A percentile compares a stretch with the other conserved stretches of the same genome.
phyloP scores from a whole-genome alignment of 2,113 vertebrate genomes.

The Tretioscincus oriximinensis region DNA sequence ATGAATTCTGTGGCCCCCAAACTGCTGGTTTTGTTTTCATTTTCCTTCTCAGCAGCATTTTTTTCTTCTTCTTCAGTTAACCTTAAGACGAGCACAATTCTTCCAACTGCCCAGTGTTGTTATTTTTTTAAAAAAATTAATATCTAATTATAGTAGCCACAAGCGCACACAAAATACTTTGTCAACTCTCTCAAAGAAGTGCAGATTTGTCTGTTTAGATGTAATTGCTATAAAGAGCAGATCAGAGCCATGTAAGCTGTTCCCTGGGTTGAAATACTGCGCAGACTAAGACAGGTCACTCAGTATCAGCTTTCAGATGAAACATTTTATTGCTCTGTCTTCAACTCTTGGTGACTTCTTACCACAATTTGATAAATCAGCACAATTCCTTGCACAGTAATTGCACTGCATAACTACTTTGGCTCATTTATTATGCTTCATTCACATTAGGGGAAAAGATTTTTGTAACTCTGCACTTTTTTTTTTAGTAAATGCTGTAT shows the following conservation, averaged over 20 bases:
- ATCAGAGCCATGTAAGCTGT: conserved; percentile 19
- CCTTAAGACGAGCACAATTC: rapidly evolving
- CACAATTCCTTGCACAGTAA: conserved; percentile 37
- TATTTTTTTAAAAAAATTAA: not conserved
- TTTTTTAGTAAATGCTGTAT: not conserved
- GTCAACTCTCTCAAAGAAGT: not conserved
- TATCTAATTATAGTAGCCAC: not conserved
- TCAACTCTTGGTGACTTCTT: conserved; percentile 49
- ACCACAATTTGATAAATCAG: conserved; percentile 55
- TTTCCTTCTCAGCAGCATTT: rapidly evolving
- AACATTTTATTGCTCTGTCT: conserved; percentile 28
- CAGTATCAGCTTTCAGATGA: conserved; percentile 36
- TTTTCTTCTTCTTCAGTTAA: not conserved
- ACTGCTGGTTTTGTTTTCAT: not conserved
- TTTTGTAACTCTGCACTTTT: conserved; percentile 33
- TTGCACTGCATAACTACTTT: conserved; percentile 35
- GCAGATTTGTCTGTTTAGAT: not conserved
- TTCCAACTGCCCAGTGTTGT: not conserved
- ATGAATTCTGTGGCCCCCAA: not conserved
- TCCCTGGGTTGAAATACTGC: conserved; percentile 18
- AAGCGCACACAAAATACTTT: not conserved
- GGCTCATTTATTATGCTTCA: conserved; percentile 39
- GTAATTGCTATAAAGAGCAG: conserved; percentile 12
- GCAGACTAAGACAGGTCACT: conserved; percentile 37
- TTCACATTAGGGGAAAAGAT: conserved; percentile 11